A percentile compares a stretch with the other conserved stretches of the same genome.
phyloP scores from a whole-genome alignment of 23 tunicate species.

The Clavelina lepadiformis region DNA sequence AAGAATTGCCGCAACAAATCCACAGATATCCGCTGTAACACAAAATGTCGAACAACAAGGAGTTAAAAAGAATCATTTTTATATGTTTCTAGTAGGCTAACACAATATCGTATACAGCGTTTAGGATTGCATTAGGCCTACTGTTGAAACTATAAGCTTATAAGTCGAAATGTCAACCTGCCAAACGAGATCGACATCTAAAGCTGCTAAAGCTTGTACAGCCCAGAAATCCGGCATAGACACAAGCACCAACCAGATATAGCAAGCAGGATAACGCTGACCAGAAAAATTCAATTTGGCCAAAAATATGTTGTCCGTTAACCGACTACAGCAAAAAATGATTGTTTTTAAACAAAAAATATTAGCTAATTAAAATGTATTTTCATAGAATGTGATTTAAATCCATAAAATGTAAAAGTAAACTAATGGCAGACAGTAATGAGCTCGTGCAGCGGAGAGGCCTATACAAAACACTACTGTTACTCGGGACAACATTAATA shows the following conservation, averaged over 20 bases:
- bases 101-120: background rate
- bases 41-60: too few relatives aligned
- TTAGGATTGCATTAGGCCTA: too few relatives aligned
- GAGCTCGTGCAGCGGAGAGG: background rate
- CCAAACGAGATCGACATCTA: conserved; percentile 12
- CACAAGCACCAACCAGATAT: conserved; percentile 47
- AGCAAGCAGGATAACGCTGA: conserved; percentile 59
- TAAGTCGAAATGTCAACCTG: conserved; percentile 23
- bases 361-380: too few relatives aligned
- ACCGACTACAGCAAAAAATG: conserved; percentile 38
- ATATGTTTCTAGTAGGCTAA: background rate
- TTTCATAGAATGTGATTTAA: too few relatives aligned
- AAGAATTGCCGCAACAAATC: conserved; percentile 50
- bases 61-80: too few relatives aligned
- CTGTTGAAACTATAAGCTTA: too few relatives aligned
- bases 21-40: conserved; percentile 38
- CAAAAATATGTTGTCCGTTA: conserved; percentile 18
- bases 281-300: conserved; percentile 68
- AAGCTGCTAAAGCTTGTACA: conserved; percentile 13
- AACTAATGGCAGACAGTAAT: background rate
- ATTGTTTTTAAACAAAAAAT: too few relatives aligned
- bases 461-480: background rate
- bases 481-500: background rate
- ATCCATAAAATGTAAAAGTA: background rate
- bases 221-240: conserved; percentile 42